Base-by-base conservation (phyloP, 1,140 invertebrate genomes). In the Thaumatotibia leucotreta region DNA sequence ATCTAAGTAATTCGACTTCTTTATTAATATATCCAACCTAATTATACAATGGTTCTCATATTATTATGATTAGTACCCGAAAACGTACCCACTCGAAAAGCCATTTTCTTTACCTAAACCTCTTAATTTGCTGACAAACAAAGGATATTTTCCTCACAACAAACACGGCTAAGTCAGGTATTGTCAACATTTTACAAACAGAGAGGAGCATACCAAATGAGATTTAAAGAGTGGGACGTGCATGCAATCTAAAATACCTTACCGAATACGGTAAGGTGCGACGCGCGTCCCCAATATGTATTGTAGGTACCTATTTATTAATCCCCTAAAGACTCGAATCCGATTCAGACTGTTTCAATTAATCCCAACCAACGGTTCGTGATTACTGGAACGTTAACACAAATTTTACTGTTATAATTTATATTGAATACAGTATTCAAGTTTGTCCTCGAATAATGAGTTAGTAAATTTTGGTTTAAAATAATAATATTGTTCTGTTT, bases 161-260 rank as follows among this genome's bases (percentile, higher is more conserved):
- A n/a, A n/a, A n/a, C 5, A 39, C 2, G 6, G 2, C 35, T 11
- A 39, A 45, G 14, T 20, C 14, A 6, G 39, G 39, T 45, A 20
- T 20, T 20, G 17, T 45, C 6, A 45, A 45, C 39, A 45, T 45
- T 45, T 45, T 45, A 45, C 20, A 45, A 52, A 52, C 23, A 52
- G 24, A 27, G 50, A 52, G n/a, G n/a, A n/a, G 52, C n/a, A 14
- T 54, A 54, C 23, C 9, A 27, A 54, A 67, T 14, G 45, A 45
- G 61, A 52, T 63, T 63, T 54, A 63, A 67, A 67, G 61, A 69
- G 63, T 20, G 63, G 31, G 10, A 69, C 67, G 69, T 66, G 68
- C 49, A 52, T 32, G 33, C 66, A 72, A 71, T 74, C 66, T 52
- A 11, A 33, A 73, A 66, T 39, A 63, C 45, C 67, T 61, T 67